These are phyloP conservation scores for Mimumesa dahlbomi DNA, from an alignment of 2,888 invertebrate genomes.

Conservation along the genomic window DNA sequence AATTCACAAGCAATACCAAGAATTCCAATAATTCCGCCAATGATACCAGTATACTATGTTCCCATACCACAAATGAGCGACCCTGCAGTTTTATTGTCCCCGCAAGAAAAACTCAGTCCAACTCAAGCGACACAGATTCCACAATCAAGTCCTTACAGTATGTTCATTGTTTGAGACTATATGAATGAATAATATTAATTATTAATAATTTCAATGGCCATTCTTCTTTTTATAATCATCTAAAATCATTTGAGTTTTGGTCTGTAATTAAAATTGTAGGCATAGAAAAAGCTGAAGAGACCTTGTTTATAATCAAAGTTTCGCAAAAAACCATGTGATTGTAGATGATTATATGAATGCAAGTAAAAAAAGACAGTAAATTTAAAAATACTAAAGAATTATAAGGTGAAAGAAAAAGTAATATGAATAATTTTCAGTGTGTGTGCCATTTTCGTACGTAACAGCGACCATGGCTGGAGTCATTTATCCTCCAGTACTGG, in stretches of 20 bases:
- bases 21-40: constrained; percentile 79
- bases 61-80: constrained; percentile 78
- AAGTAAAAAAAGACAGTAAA: no score
- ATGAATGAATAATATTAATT: no score
- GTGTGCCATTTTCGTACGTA: constrained; percentile 83
- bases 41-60: constrained; percentile 82
- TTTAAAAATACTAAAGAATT: no score
- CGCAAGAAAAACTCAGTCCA: constrained; percentile 38
- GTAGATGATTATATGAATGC: neutral
- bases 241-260: no score
- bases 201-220: no score
- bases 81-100: constrained; percentile 7
- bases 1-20: constrained; percentile 60
- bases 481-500: constrained; percentile 82
- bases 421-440: constrained; percentile 39
- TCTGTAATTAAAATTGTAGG: no score
- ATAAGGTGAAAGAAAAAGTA: no score
- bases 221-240: no score
- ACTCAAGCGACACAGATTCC: constrained; percentile 27
- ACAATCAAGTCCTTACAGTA: constrained; percentile 59
- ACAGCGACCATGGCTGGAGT: constrained; percentile 82
- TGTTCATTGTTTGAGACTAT: constrained; percentile 35
- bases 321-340: no score
- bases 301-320: no score
- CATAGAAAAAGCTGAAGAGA: no score